phyloP scores from a whole-genome alignment of 2,888 invertebrate species.

The Dastarcus helophoroides region DNA sequence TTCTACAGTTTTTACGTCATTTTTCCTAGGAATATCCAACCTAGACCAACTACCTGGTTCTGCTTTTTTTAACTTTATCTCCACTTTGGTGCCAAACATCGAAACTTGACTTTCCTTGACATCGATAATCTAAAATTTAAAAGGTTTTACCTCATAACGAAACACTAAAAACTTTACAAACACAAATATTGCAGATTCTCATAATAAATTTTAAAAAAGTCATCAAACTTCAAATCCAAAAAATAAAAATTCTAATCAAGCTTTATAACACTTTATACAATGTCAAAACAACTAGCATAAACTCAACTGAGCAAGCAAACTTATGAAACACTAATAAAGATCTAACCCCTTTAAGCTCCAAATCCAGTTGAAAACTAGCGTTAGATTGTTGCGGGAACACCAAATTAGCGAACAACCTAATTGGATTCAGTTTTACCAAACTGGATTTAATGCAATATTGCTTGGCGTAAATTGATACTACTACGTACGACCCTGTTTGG shows the following conservation, averaged over 20 bases:
- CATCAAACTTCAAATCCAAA: background rate
- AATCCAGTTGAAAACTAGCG: conserved; percentile 59
- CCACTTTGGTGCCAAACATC: conserved; percentile 83
- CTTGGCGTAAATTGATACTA: conserved; percentile 85
- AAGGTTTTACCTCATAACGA: too few species aligned
- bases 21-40: conserved; percentile 49
- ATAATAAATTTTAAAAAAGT: background rate
- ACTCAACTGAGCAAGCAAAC: background rate
- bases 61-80: conserved; percentile 80
- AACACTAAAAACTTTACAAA: background rate
- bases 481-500: conserved; percentile 77
- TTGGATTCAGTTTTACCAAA: conserved; percentile 69
- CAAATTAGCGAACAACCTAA: conserved; percentile 62
- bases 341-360: conserved; percentile 74
- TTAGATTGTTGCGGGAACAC: conserved; percentile 66
- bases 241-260: too few species aligned
- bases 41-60: conserved; percentile 75
- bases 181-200: too few species aligned
- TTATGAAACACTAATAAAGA: conserved; percentile 1
- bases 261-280: too few species aligned
- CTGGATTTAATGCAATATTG: conserved; percentile 71
- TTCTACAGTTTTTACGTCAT: conserved; percentile 8
- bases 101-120: conserved; percentile 58
- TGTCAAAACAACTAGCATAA: background rate
- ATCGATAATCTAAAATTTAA: conserved; percentile 69